Evolutionary conservation across 2,797 vertebrate species (phyloP).

Genomic region (Semaprochilodus insignis): DNA sequence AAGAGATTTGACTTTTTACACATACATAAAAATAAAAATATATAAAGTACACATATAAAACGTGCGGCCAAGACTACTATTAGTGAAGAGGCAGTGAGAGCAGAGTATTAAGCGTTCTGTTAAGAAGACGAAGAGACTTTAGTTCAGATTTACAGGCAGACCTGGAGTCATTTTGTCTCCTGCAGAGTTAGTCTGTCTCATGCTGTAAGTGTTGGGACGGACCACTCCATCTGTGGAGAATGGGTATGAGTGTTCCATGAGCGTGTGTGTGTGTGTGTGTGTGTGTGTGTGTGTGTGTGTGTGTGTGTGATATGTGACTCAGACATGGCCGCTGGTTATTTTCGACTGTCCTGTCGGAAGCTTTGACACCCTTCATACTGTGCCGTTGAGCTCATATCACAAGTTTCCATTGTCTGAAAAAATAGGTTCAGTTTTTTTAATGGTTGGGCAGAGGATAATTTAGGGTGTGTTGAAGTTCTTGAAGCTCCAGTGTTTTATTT

Average conservation of each 20-base stretch:
- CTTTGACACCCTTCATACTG: slow-evolving; percentile 8
- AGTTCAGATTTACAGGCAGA: neutral
- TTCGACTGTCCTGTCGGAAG: slow-evolving; percentile 1
- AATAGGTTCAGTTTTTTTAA: neutral
- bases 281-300: slow-evolving; percentile 4
- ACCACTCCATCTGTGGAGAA: neutral
- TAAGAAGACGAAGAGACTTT: neutral
- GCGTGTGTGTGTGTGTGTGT: slow-evolving; percentile 1
- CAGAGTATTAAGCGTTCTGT: neutral
- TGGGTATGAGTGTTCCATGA: neutral
- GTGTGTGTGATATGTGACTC: slow-evolving; percentile 17
- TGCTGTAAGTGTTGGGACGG: slow-evolving; percentile 9
- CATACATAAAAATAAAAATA: no score
- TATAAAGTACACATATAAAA: neutral
- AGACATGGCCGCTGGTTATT: slow-evolving; percentile 2
- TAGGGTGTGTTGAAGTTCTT: neutral
- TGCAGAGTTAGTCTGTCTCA: neutral
- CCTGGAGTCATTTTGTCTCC: neutral
- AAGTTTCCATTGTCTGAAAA: neutral
- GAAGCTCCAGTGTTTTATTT: neutral
- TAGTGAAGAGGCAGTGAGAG: neutral
- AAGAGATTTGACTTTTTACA: no score
- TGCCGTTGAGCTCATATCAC: neutral
- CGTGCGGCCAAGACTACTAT: neutral
- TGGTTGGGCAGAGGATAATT: neutral